Percentiles rank a stretch among this genome's conserved stretches.
phyloP scores from a whole-genome alignment of 2,113 vertebrate genomes.

The Mastomys coucha region DNA sequence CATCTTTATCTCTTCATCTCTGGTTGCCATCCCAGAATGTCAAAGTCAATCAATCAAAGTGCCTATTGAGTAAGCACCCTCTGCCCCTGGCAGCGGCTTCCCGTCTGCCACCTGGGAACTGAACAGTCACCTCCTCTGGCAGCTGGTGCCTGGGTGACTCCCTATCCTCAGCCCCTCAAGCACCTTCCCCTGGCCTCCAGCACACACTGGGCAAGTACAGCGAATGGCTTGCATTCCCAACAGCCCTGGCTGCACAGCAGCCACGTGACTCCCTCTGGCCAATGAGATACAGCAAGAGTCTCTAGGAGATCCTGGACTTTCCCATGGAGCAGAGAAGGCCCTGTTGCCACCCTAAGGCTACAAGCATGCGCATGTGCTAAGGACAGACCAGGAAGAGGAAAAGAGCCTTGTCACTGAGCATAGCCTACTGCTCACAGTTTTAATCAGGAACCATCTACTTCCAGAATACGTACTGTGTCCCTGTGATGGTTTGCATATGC shows the following conservation, averaged over 20 bases:
- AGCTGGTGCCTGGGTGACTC: neutral
- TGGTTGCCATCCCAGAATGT: slow-evolving; percentile 66
- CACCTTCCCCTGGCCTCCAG: neutral
- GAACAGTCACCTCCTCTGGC: neutral
- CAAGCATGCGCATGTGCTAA: neutral
- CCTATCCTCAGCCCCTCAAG: neutral
- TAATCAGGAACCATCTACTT: neutral
- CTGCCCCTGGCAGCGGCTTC: slow-evolving; percentile 57
- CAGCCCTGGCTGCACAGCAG: neutral
- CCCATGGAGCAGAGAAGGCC: neutral
- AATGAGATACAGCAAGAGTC: neutral
- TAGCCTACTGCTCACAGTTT: neutral
- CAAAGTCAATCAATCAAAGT: slow-evolving; percentile 53
- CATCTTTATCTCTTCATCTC: slow-evolving; percentile 68
- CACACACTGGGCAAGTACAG: neutral
- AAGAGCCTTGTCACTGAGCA: neutral
- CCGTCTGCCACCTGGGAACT: neutral
- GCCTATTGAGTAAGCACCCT: slow-evolving; percentile 66
- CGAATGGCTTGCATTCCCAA: neutral
- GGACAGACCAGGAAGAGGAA: neutral
- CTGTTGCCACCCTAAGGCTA: neutral
- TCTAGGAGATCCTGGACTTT: neutral
- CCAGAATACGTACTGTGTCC: neutral
- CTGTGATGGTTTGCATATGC: too few relatives aligned
- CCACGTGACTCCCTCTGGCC: neutral